phyloP scores from a whole-genome alignment of 2,113 vertebrate genomes.

The Motacilla alba region DNA sequence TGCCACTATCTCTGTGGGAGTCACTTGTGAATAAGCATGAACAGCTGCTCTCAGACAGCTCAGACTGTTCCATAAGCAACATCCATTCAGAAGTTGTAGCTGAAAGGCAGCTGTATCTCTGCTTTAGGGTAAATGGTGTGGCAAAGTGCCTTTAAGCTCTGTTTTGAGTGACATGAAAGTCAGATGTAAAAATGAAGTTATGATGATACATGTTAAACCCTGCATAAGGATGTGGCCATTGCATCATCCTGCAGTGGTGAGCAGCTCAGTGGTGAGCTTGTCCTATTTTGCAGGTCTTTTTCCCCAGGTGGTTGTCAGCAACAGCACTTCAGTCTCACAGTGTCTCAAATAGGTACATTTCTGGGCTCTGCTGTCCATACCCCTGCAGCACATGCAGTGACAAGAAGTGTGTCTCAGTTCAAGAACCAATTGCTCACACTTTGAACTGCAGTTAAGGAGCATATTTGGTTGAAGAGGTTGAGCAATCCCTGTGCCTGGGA shows the following conservation, averaged over 20 bases:
- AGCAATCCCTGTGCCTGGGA: neutral
- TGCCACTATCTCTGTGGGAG: neutral
- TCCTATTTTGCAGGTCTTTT: neutral
- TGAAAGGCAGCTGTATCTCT: neutral
- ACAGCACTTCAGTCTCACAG: neutral
- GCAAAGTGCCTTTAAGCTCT: neutral
- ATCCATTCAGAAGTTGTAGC: neutral
- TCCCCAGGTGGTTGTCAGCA: neutral
- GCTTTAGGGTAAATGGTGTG: neutral
- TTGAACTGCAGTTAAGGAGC: neutral
- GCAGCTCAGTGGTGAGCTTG: neutral
- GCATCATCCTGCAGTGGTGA: neutral
- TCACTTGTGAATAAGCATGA: neutral
- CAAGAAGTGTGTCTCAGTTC: neutral
- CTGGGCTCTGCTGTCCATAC: neutral
- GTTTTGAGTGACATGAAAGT: neutral
- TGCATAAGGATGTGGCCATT: neutral
- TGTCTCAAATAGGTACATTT: neutral
- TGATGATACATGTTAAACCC: neutral
- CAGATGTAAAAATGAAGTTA: neutral
- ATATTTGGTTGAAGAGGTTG: neutral
- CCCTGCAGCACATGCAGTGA: accelerated
- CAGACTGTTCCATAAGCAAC: neutral
- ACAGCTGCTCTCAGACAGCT: neutral
- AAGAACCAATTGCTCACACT: neutral